Conservation (phyloP, 2,797 vertebrate species). For the Borostomias antarcticus region DNA sequence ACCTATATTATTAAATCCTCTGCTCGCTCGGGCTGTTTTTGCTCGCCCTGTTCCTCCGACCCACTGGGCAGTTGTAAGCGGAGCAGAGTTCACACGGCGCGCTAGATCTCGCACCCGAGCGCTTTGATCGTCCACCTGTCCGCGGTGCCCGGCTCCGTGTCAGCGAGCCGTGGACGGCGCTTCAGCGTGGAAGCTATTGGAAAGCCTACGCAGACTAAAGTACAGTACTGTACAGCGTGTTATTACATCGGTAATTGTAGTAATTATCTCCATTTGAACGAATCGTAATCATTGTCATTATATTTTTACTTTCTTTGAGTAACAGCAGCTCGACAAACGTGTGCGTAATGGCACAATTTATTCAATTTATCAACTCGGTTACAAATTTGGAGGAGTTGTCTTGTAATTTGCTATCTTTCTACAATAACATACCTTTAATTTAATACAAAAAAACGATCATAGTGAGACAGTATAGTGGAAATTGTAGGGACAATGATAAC, state of each 20-base stretch:
- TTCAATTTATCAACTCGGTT: neutral
- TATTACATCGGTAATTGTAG: constrained; percentile 33
- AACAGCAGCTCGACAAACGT: neutral
- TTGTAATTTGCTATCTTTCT: no score
- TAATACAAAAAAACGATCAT: neutral
- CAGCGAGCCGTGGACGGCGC: constrained; percentile 29
- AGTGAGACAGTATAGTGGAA: neutral
- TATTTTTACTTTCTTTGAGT: neutral
- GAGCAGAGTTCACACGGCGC: constrained; percentile 48
- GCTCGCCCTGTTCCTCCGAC: constrained; percentile 10
- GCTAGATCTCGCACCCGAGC: constrained; percentile 3
- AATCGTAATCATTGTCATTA: constrained; percentile 15
- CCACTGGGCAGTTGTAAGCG: constrained; percentile 40
- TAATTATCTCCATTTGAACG: constrained; percentile 31
- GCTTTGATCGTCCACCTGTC: constrained; percentile 54
- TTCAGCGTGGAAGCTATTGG: constrained; percentile 29
- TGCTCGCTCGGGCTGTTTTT: constrained; percentile 26
- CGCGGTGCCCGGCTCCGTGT: constrained; percentile 13
- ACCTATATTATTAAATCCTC: constrained; percentile 47
- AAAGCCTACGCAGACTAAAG: neutral
- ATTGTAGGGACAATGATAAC: neutral
- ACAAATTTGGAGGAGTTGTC: no score
- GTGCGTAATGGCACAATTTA: neutral
- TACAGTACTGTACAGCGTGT: constrained; percentile 3
- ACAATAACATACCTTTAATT: neutral